These are phyloP conservation scores for Mongoloraphidia duomilia DNA, from an alignment of 2,888 invertebrate genomes.

Conservation along the genomic window DNA sequence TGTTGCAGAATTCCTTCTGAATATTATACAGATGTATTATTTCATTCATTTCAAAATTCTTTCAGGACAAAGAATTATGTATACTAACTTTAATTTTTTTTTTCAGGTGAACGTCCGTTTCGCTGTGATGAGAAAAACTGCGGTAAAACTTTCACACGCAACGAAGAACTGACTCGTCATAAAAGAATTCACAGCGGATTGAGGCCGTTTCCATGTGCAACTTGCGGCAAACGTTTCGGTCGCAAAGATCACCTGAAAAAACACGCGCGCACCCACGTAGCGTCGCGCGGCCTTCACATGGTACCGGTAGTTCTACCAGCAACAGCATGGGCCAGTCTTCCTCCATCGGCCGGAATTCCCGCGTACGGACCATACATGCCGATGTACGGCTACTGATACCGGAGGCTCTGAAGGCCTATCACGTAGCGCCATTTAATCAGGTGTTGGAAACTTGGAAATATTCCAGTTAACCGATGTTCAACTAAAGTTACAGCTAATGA, in stretches of 20 bases:
- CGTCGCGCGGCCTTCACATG: conserved; percentile 31
- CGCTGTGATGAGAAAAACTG: conserved; percentile 75
- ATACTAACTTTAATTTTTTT: conserved; percentile 3
- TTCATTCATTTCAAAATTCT: neutral
- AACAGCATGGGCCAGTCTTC: conserved; percentile 13
- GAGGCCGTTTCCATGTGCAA: conserved; percentile 70
- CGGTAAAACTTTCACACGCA: conserved; percentile 80
- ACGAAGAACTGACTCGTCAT: conserved; percentile 85
- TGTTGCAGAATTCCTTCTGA: neutral
- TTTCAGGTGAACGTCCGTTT: conserved; percentile 68
- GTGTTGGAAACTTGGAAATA: no score
- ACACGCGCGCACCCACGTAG: conserved; percentile 72
- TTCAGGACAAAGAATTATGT: neutral
- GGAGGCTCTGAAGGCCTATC: neutral
- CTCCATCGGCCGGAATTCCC: conserved; percentile 20
- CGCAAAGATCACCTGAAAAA: conserved; percentile 90
- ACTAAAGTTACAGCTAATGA: no score
- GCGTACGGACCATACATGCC: neutral
- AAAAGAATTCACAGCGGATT: conserved; percentile 79
- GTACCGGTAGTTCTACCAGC: conserved; percentile 28
- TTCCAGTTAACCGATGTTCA: no score
- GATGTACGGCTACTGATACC: neutral
- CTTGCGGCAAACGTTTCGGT: conserved; percentile 87
- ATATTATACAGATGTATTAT: neutral
- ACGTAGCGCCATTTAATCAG: neutral